Conservation (phyloP, 1,140 invertebrate species). For the Drosophila lacteicornis region DNA sequence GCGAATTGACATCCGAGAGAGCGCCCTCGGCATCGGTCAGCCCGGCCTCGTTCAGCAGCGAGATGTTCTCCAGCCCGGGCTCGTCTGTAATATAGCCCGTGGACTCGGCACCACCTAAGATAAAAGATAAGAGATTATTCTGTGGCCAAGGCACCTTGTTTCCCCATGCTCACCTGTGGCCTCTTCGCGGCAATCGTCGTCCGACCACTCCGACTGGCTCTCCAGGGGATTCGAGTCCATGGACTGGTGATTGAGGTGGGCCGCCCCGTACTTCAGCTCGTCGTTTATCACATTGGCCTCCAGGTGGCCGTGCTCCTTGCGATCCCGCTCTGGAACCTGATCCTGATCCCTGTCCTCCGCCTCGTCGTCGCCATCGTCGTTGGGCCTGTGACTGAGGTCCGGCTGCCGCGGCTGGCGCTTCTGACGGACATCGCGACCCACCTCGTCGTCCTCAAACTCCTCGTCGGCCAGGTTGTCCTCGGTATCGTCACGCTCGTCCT, state of each 20-base stretch:
- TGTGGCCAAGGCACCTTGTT: no score
- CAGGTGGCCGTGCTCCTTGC: conserved; percentile 46
- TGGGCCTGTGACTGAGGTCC: conserved; percentile 23
- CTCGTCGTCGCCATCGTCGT: conserved; percentile 25
- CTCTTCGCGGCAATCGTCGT: conserved; percentile 86
- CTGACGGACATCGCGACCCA: conserved; percentile 77
- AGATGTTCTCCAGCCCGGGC: conserved; percentile 92
- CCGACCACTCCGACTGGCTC: conserved; percentile 93
- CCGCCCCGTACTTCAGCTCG: conserved; percentile 84
- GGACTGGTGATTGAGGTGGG: conserved; percentile 83
- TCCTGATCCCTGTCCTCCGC: conserved; percentile 27
- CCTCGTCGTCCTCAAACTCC: conserved; percentile 83
- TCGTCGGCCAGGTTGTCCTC: conserved; percentile 84
- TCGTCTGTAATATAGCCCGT: conserved; percentile 93
- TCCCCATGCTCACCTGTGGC: conserved; percentile 71
- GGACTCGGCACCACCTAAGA: conserved; percentile 88
- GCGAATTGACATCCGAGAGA: conserved; percentile 93
- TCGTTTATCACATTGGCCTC: conserved; percentile 85
- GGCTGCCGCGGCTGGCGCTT: conserved; percentile 56
- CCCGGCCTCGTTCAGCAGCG: conserved; percentile 93
- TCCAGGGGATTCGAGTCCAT: conserved; percentile 85
- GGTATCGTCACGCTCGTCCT: conserved; percentile 80
- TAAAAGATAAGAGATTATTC: no score
- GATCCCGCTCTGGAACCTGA: conserved; percentile 45
- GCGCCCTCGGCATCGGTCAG: conserved; percentile 94